phyloP scores from a whole-genome alignment of 2,113 vertebrate genomes.

The Calidris pugnax region DNA sequence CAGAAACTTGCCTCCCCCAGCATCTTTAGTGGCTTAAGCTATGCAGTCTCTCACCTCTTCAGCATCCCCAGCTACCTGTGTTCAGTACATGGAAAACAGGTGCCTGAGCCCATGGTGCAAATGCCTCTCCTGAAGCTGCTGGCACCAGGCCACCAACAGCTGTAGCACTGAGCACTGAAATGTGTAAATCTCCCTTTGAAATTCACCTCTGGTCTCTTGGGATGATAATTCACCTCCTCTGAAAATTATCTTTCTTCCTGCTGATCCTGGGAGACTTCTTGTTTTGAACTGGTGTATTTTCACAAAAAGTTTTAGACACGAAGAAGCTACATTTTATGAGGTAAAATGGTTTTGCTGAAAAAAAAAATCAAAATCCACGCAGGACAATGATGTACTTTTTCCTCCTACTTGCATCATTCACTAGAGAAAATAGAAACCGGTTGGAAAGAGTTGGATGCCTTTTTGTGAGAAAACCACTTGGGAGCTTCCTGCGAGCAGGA shows the following conservation, averaged over 20 bases:
- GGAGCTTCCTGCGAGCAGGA: conserved; percentile 21
- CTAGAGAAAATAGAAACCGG: neutral
- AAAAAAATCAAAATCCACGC: neutral
- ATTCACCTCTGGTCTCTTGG: neutral
- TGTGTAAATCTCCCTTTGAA: neutral
- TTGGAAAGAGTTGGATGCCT: neutral
- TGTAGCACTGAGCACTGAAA: neutral
- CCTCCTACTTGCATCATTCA: conserved; percentile 32
- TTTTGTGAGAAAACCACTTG: conserved; percentile 23
- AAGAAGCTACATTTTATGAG: neutral
- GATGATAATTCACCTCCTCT: neutral
- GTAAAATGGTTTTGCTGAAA: neutral
- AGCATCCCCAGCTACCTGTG: neutral
- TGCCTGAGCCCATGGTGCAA: neutral
- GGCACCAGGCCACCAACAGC: neutral
- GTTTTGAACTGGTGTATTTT: neutral
- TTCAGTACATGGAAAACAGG: neutral
- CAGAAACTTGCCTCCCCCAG: neutral
- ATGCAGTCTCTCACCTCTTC: neutral
- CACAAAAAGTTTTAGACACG: neutral
- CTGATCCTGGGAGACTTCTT: neutral
- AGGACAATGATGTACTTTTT: conserved; percentile 5
- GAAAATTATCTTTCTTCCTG: neutral
- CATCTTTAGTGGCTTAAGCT: neutral
- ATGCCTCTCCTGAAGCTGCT: neutral